Conservation (phyloP, 2,113 vertebrate genomes). For the Sander lucioperca region DNA sequence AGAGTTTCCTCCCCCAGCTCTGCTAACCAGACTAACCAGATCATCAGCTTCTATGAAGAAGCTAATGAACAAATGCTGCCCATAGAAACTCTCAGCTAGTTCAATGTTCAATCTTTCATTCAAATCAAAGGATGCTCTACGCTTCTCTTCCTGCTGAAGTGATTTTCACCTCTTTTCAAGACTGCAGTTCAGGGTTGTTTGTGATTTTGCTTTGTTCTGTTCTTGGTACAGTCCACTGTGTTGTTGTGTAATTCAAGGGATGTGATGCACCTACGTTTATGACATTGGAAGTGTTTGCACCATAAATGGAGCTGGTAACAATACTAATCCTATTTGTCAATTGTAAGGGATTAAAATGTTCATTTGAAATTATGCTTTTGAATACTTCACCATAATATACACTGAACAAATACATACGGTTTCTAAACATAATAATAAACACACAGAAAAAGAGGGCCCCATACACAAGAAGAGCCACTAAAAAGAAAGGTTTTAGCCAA, state of each 20-base stretch:
- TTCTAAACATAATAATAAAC: not conserved
- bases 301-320: not conserved
- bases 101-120: not conserved
- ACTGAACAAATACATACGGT: too few species aligned
- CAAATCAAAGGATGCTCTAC: not conserved
- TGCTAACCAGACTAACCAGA: constrained; percentile 30
- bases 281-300: too few species aligned
- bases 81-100: not conserved
- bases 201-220: not conserved
- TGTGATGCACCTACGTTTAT: not conserved
- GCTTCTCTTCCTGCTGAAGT: not conserved
- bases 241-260: not conserved
- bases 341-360: not conserved
- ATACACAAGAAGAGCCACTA: not conserved
- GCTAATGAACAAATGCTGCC: not conserved
- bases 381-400: not conserved
- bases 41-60: not conserved
- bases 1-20: not conserved
- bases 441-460: not conserved
- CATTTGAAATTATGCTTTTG: not conserved
- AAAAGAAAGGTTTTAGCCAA: not conserved
- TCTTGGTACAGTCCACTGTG: not conserved
- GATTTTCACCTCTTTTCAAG: not conserved
- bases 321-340: not conserved
- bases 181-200: not conserved